Evolutionary conservation across 2,113 vertebrate species (phyloP).

Genomic region (Petrocephalus zakoni): DNA sequence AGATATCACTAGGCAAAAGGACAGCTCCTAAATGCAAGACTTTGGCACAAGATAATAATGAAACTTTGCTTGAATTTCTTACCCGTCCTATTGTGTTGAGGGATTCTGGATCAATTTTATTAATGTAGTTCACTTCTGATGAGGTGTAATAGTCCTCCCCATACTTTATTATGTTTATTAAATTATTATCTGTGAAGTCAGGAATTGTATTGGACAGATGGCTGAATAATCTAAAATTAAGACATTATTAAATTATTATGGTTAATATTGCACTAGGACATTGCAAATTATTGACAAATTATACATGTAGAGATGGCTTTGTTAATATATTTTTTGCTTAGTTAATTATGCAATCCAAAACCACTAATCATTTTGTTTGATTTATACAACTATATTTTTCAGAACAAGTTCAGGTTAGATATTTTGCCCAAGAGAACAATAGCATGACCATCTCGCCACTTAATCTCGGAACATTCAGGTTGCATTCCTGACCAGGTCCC

Average conservation of each 20-base stretch:
- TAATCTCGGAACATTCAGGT: not conserved
- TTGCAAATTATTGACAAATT: not conserved
- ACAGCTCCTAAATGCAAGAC: not conserved
- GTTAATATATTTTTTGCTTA: not conserved
- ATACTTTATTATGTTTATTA: constrained; percentile 85
- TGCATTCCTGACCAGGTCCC: not conserved
- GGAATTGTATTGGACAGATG: constrained; percentile 79
- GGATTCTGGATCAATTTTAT: constrained; percentile 74
- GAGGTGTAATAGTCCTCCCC: constrained; percentile 82
- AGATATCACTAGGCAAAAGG: not conserved
- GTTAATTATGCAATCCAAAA: not conserved
- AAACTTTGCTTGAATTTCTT: not conserved
- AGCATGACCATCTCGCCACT: not conserved
- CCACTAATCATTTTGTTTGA: not conserved
- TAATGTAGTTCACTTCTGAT: constrained; percentile 85
- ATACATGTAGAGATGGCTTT: not conserved
- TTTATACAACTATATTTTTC: not conserved
- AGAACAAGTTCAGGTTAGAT: not conserved
- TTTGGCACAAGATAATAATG: not conserved
- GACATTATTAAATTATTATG: constrained; percentile 4
- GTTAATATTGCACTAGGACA: not conserved
- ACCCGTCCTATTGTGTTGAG: constrained; percentile 84
- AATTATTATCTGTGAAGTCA: constrained; percentile 92
- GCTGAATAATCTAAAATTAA: constrained; percentile 66
- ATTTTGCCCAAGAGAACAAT: not conserved